Base-by-base conservation (phyloP, 1,140 invertebrate species). In the Hyposmocoma kahamanoa region DNA sequence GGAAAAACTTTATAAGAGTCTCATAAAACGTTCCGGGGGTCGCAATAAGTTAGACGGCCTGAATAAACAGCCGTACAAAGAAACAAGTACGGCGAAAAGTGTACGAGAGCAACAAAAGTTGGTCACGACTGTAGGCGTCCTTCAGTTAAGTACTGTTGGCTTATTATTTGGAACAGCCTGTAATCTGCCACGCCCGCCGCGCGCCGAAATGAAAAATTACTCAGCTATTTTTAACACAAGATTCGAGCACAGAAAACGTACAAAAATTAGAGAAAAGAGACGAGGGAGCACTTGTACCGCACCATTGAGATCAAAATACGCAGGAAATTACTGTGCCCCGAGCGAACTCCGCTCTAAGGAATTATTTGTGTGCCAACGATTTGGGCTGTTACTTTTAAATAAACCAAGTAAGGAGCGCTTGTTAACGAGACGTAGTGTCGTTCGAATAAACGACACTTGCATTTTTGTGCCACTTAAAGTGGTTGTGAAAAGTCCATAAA, bases 281-380 rank as follows among this genome's bases (percentile, higher is more conserved):
- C 65, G 70, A 75, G 81, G 66, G 77, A 71, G 74, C 75, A 81
- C 79, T 85, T 81, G 82, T 80, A 63, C 59, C 77, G 82, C 76
- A 67, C 74, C 77, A 85, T 85, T 85, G 79, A 80, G 77, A 79
- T 83, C 75, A 80, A 85, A 85, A 85, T 77, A 78, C 74, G 75
- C 75, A 78, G 77, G 76, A 83, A 81, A 84, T 84, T 79, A 82
- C 74, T 62, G 61, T 56, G 73, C 75, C 67, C 67, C 51, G 65
- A 71, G 76, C 69, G 62, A 42, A 51, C 53, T 32, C 47, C 50
- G 52, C 39, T 60, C 61, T 61, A 52, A 63, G 64, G 69, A 73
- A 80, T 79, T 79, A 80, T 83, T 80, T 80, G 77, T 79, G 70
- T 72, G 68, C 65, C 67, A 77, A 72, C 69, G 68, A 79, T 83